Evolutionary conservation across 2,113 vertebrate species (phyloP), one percentile per base, ranked within the genome.

Genomic region (Rattus norvegicus): DNA sequence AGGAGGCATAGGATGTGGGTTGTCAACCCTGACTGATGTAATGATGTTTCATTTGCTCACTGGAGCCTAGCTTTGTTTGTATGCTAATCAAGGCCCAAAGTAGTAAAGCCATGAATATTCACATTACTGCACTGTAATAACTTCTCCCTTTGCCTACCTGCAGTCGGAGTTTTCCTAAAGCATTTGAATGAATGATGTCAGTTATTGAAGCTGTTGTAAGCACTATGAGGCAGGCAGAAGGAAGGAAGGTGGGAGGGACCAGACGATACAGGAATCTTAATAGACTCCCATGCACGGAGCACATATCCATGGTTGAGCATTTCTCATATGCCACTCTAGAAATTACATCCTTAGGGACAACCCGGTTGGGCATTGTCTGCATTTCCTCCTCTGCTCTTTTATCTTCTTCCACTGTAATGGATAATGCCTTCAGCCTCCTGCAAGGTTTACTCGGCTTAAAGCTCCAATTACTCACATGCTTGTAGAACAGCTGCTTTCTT

Each of bases 381-480:
- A 10, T 75, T 63, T 9, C 17, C 39, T 22, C 59, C 5, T 4
- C 73, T 11, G 22, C 83, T 79, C 56, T 65, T 76, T 83, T 47
- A 77, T 70, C 81, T 94, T 93, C 72, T 75, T 76, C 36, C 65
- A 4, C 56, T 76, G 2, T 84, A 92, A 92, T 69, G 36, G 65
- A 72, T 49, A 91, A 75, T 63, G 89, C 26, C 49, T 92, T 73
- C 72, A 67, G 67, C 54, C 56, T 94, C 77, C 86, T 93, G 39
- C 30, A 59, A 86, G 95, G 75, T 87, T 89, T 80, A 83, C 67
- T 87, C 67, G 87, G 84, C 47, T 80, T 95, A 94, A 92, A 93
- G 84, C 36, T 65, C n/a, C 47, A 94, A 56, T 81, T 85, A 95
- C 8, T 79, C 93, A 87, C 11, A 17, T 91, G 69, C 47, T 75